phyloP scores from a whole-genome alignment of 2,797 vertebrate species.

The Microctenopoma stevenorrisi region DNA sequence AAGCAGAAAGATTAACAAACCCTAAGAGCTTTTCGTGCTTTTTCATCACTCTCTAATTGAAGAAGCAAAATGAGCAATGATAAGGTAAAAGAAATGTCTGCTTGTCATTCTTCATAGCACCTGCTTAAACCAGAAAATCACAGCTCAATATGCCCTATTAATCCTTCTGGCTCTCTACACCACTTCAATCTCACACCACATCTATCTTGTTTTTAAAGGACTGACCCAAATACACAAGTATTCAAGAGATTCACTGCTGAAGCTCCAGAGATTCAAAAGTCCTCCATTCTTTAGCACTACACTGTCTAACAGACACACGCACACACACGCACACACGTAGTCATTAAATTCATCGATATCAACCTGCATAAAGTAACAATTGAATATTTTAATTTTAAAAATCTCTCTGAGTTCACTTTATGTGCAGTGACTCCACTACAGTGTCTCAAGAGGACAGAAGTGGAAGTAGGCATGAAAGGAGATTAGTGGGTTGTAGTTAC shows the following conservation, averaged over 20 bases:
- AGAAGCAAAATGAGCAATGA: slow-evolving; percentile 54
- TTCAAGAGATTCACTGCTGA: slow-evolving; percentile 70
- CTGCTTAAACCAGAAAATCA: slow-evolving; percentile 77
- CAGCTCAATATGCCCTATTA: slow-evolving; percentile 79
- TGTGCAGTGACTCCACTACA: slow-evolving; percentile 47
- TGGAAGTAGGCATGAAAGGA: slow-evolving; percentile 43
- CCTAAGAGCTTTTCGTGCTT: slow-evolving; percentile 35
- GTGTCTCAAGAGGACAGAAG: slow-evolving; percentile 49
- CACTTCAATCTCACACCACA: slow-evolving; percentile 70
- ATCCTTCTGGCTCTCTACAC: slow-evolving; percentile 69
- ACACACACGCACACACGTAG: slow-evolving; percentile 12
- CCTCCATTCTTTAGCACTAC: slow-evolving; percentile 68
- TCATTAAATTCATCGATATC: slow-evolving; percentile 35
- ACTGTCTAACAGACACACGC: slow-evolving; percentile 6
- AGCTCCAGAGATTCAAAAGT: slow-evolving; percentile 76
- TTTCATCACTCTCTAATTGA: slow-evolving; percentile 20
- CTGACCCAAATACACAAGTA: slow-evolving; percentile 81
- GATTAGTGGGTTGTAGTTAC: slow-evolving; percentile 44
- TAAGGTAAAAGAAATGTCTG: slow-evolving; percentile 27
- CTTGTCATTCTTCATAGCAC: slow-evolving; percentile 60
- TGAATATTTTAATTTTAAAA: slow-evolving; percentile 32
- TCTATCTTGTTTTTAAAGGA: slow-evolving; percentile 74
- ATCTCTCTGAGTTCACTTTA: slow-evolving; percentile 42
- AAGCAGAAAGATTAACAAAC: slow-evolving; percentile 32
- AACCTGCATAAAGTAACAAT: slow-evolving; percentile 29